Base-by-base conservation (phyloP, 2,888 invertebrate genomes). In the Heliothis peltigera region DNA sequence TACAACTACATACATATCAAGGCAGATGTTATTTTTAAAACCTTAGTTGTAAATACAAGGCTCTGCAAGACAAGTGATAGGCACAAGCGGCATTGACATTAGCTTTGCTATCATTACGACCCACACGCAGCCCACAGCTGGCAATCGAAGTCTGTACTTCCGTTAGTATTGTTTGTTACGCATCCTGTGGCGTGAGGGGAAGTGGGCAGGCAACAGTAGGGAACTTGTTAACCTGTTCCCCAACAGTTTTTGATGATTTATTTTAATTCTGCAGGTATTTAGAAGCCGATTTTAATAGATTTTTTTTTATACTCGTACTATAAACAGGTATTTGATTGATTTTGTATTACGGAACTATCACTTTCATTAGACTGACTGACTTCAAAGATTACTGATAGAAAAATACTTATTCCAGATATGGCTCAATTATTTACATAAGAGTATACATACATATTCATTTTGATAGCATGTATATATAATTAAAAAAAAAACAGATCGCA, bases 41-140 rank as follows among this genome's bases (percentile, higher is more conserved):
- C 48, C 60, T 53, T 62, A 44, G 25, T 35, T 47, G 52, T 44
- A 22, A 58, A 32, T 35, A 49, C 21, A 61, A 47, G 28, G 44
- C 54, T 52, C 63, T 48, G 63, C 42, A 46, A n/a, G 32, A 59
- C 56, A 52, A n/a, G 43, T 54, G 49, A 66, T 35, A 39, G 39
- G 39, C n/a, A 64, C 55, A 12, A 39, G 48, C 58, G 66, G 54
- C 79, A 70, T 72, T 73, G 69, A 73, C 73, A 70, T 77, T 79
- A 66, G 53, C 21, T 66, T 62, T 69, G 75, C 64, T 43, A 62
- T 77, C 51, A 72, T 78, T 64, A 75, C 56, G 15, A 52, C 78
- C 80, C 62, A 77, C 82, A 69, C 55, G 60, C 66, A 51, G 25
- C 79, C 79, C 63, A 71, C 81, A 68, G 69, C 67, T 67, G 72